A percentile compares a stretch with the other conserved stretches of the same genome.
phyloP scores from a whole-genome alignment of 2,888 invertebrate genomes.

The Hypena proboscidalis region DNA sequence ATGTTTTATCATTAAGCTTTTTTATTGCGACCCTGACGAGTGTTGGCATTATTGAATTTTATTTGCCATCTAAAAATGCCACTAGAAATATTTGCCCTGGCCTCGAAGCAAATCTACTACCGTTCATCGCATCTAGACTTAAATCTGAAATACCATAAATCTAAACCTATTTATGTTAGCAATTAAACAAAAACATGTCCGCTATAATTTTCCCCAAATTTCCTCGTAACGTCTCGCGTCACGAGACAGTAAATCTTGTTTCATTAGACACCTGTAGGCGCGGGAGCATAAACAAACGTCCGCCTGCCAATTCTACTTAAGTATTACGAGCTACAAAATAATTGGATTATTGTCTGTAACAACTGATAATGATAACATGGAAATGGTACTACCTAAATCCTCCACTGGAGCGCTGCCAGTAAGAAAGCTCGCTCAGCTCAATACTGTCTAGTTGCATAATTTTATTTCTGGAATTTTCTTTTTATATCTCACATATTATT shows the following conservation, averaged over 20 bases:
- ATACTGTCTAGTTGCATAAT: conserved; percentile 57
- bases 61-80: no score
- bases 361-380: conserved; percentile 21
- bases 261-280: conserved; percentile 25
- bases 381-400: conserved; percentile 12
- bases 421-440: conserved; percentile 48
- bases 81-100: no score
- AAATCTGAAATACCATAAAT: no score
- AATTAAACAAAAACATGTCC: neutral
- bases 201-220: neutral
- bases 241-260: conserved; percentile 19
- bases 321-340: conserved; percentile 18
- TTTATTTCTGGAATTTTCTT: conserved; percentile 45
- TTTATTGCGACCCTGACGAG: no score
- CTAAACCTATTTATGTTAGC: neutral
- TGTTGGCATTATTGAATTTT: no score
- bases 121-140: no score
- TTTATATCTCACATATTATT: conserved; percentile 36
- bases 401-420: conserved; percentile 51
- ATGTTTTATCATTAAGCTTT: no score
- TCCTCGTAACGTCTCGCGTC: conserved; percentile 6
- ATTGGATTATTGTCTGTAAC: conserved; percentile 23
- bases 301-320: conserved; percentile 24
- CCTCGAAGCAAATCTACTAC: no score
- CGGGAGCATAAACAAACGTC: conserved; percentile 23